Conservation (phyloP, 2,888 invertebrate genomes). For the Folsomia manolachei region DNA sequence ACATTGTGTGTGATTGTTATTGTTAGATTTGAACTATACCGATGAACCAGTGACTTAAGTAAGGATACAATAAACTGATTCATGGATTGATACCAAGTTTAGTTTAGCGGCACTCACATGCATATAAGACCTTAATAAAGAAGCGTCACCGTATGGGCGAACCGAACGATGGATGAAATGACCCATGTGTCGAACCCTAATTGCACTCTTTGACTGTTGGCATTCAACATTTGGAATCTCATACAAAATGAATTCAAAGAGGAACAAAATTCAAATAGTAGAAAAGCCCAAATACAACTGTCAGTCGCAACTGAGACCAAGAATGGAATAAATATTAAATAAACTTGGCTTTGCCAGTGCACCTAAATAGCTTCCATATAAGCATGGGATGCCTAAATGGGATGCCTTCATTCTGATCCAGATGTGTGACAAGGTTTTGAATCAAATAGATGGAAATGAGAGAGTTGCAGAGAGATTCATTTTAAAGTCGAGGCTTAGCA, state of each 20-base stretch:
- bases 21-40: neutral
- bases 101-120: neutral
- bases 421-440: conserved; percentile 10
- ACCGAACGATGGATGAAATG: conserved; percentile 19
- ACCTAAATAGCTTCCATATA: no score
- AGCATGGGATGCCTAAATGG: no score
- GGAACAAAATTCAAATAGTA: neutral
- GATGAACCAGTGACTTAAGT: neutral
- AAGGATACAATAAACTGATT: neutral
- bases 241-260: conserved; percentile 5
- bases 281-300: no score
- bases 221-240: conserved; percentile 10
- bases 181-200: conserved; percentile 19
- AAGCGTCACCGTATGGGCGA: conserved; percentile 10
- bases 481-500: no score
- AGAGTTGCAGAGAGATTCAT: no score
- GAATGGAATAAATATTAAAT: neutral
- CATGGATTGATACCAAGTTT: neutral
- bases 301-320: no score
- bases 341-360: no score
- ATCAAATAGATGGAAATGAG: no score
- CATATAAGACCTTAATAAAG: neutral
- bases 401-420: neutral
- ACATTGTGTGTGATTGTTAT: neutral
- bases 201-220: conserved; percentile 17